Evolutionary conservation across 1,140 invertebrate genomes (phyloP), one percentile per base, ranked within the genome.

Genomic region (Drosophila eugracilis): DNA sequence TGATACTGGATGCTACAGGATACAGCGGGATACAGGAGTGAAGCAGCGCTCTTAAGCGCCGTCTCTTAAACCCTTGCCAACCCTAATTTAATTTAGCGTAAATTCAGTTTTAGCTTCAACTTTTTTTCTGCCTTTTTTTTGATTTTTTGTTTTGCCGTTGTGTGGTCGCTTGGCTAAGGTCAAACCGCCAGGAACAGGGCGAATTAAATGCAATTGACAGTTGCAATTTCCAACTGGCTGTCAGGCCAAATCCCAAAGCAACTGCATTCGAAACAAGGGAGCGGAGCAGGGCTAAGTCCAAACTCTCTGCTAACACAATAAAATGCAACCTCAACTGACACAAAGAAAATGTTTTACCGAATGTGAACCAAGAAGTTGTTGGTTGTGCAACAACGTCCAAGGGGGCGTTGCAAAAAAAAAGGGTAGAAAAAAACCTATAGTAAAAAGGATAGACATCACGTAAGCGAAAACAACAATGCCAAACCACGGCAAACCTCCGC

Each of bases 171-270:
- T 9, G 12, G 59, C 47, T 84, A 78, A 86, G 83, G 83, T 86
- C 83, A 83, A 75, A 78, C 69, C 70, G 65, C 65, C 60, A 74
- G 50, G 41, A 80, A 37, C 50, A 76, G 75, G 53, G 67, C 80
- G 75, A 83, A 88, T 83, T 88, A 88, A 88, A 88, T 88, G 83
- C 83, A 88, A 88, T 88, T 88, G 83, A 88, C 83, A 88, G 83
- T 88, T 77, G 83, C 84, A 88, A 88, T 88, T 88, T 88, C 78
- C 71, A 88, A 67, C 83, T 77, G 74, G 71, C 83, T 88, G 83
- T 88, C 83, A 88, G 58, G 34, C 78, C 65, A 83, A 88, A 88
- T 88, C 83, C 83, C 84, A 75, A 69, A 67, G 39, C 36, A 42
- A 57, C 47, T 66, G 66, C 52, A 75, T 75, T 55, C 34, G 53